Percentiles rank a stretch among this genome's conserved stretches.
Evolutionary conservation across 2,888 invertebrate genomes (phyloP).

Genomic region (Neria commutata): DNA sequence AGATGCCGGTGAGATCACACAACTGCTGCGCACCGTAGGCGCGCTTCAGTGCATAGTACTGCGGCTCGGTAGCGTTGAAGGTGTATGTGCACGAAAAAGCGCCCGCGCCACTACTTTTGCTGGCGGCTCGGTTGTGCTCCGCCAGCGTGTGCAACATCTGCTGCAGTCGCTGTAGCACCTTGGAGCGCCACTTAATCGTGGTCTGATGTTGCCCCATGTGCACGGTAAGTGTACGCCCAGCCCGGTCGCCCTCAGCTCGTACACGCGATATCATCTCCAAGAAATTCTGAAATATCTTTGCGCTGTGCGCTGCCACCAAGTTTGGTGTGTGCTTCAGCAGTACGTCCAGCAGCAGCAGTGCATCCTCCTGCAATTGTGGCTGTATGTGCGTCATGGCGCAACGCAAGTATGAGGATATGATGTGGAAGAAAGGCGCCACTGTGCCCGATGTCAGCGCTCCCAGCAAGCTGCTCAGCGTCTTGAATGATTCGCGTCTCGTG

Average conservation of each 20-base stretch:
- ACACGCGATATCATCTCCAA: constrained; percentile 83
- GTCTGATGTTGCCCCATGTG: constrained; percentile 76
- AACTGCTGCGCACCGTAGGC: constrained; percentile 37
- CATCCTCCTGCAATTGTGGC: constrained; percentile 80
- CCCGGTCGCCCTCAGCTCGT: constrained; percentile 68
- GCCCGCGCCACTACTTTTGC: constrained; percentile 47
- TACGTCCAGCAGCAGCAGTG: constrained; percentile 77
- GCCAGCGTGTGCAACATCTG: constrained; percentile 64
- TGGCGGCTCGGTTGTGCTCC: constrained; percentile 29
- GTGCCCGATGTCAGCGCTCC: constrained; percentile 37
- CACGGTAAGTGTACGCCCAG: constrained; percentile 72
- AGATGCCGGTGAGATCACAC: constrained; percentile 63
- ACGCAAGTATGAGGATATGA: constrained; percentile 78
- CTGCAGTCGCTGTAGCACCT: constrained; percentile 75
- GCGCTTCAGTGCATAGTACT: constrained; percentile 37
- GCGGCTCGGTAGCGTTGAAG: constrained; percentile 33
- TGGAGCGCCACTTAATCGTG: constrained; percentile 78
- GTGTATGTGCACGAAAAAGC: too few relatives aligned
- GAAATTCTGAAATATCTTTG: constrained; percentile 78
- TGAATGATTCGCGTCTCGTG: constrained; percentile 63
- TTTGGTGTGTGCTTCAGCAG: constrained; percentile 71
- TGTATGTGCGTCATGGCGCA: constrained; percentile 93
- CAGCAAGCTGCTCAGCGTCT: constrained; percentile 60
- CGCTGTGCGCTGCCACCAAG: constrained; percentile 71
- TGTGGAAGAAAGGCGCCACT: constrained; percentile 72